phyloP scores from a whole-genome alignment of 2,113 vertebrate species.

The Daubentonia madagascariensis region DNA sequence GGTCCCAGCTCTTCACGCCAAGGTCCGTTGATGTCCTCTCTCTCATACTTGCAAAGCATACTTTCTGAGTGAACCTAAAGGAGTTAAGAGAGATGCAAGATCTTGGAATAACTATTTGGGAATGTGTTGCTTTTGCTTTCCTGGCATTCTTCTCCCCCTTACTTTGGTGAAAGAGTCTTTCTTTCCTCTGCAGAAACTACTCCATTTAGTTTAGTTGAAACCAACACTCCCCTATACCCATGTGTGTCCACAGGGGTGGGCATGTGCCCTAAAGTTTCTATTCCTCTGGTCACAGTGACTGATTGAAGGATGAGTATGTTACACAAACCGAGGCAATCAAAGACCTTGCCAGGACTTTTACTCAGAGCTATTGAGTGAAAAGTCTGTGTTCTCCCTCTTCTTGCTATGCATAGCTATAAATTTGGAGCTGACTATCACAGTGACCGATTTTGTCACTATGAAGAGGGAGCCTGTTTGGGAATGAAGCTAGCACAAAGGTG shows the following conservation, averaged over 20 bases:
- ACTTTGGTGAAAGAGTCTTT: background rate
- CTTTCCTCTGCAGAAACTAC: background rate
- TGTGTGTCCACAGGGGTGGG: background rate
- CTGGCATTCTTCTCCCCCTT: background rate
- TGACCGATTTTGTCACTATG: background rate
- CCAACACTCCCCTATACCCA: background rate
- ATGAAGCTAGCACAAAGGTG: background rate
- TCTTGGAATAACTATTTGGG: constrained; percentile 1
- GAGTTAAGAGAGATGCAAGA: background rate
- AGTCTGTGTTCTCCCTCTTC: background rate
- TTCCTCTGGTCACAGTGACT: background rate
- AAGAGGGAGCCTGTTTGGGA: background rate
- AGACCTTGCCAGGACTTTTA: background rate
- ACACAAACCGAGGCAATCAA: background rate
- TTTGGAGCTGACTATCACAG: background rate
- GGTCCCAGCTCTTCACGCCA: background rate
- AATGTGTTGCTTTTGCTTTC: background rate
- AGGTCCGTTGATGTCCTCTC: background rate
- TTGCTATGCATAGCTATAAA: background rate
- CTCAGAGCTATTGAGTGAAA: background rate
- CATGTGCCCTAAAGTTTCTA: background rate
- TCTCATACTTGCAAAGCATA: background rate
- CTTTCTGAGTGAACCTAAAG: background rate
- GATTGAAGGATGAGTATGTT: background rate
- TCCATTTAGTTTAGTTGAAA: background rate